Evolutionary conservation across 2,888 invertebrate genomes (phyloP).

Genomic region (Platycheirus albimanus): DNA sequence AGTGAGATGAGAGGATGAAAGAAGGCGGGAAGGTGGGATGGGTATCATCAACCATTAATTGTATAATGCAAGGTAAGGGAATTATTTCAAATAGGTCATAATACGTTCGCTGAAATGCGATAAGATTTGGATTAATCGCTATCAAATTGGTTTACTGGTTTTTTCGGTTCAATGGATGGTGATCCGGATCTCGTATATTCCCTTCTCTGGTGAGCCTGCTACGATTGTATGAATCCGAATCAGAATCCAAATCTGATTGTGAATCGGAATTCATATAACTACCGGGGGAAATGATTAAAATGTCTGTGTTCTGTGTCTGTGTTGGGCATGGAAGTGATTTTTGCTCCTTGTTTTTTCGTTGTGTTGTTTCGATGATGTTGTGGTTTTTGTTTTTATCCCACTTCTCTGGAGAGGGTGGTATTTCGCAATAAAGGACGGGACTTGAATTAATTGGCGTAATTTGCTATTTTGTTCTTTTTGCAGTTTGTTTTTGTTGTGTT

Average conservation of each 20-base stretch:
- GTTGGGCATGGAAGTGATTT: slow-evolving; percentile 43
- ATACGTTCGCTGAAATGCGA: slow-evolving; percentile 67
- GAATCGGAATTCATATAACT: not conserved
- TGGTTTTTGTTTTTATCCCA: slow-evolving; percentile 14
- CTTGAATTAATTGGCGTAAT: slow-evolving; percentile 73
- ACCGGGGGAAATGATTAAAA: slow-evolving; percentile 50
- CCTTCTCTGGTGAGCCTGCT: too few species aligned
- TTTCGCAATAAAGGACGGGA: slow-evolving; percentile 68
- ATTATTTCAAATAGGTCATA: slow-evolving; percentile 58
- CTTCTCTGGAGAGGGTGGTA: slow-evolving; percentile 40
- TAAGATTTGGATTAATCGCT: slow-evolving; percentile 65
- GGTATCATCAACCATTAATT: not conserved
- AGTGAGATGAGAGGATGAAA: not conserved
- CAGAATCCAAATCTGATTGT: slow-evolving; percentile 1
- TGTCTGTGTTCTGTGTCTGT: slow-evolving; percentile 39
- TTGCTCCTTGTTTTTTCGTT: slow-evolving; percentile 25
- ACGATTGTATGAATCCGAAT: not conserved
- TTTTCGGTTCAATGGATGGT: slow-evolving; percentile 36
- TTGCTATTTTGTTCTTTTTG: slow-evolving; percentile 56
- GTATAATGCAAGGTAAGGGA: slow-evolving; percentile 20
- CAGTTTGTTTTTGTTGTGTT: slow-evolving; percentile 11
- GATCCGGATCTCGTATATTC: slow-evolving; percentile 26
- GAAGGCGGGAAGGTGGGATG: not conserved
- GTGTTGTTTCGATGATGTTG: slow-evolving; percentile 13
- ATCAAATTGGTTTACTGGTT: slow-evolving; percentile 55